phyloP scores from a whole-genome alignment of 92 coral and sea anemone genomes.

The Heliopora coerulea region DNA sequence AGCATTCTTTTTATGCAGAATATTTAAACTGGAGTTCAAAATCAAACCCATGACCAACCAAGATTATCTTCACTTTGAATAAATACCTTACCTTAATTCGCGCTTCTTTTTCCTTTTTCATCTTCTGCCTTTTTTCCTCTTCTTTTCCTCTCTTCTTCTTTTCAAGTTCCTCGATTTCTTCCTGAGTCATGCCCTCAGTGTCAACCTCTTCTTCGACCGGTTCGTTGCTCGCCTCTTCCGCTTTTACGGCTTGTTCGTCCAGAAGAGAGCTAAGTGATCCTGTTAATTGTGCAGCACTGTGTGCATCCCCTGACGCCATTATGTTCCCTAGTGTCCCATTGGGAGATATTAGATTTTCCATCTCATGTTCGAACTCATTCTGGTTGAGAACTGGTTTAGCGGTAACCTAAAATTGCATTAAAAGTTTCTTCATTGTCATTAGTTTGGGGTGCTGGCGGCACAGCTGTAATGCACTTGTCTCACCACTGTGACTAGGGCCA shows the following conservation, averaged over 20 bases:
- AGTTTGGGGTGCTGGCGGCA: too few relatives aligned
- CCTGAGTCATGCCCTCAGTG: conserved; percentile 17
- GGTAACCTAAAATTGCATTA: conserved; percentile 5
- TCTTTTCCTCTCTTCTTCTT: neutral
- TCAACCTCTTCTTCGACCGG: conserved; percentile 9
- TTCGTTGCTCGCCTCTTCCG: neutral
- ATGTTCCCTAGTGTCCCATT: conserved; percentile 59
- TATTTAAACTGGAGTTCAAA: too few relatives aligned
- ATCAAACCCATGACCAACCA: too few relatives aligned
- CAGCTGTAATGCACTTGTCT: too few relatives aligned
- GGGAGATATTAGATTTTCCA: conserved; percentile 36
- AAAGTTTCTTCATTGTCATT: too few relatives aligned
- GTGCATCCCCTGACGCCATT: conserved; percentile 61
- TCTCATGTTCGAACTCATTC: neutral
- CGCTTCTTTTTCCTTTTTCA: conserved; percentile 19
- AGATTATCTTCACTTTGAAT: too few relatives aligned
- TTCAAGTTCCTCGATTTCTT: neutral
- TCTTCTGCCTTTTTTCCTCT: neutral
- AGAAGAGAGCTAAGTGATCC: conserved; percentile 45
- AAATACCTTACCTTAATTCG: conserved; percentile 12
- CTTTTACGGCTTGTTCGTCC: conserved; percentile 15
- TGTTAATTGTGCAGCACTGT: conserved; percentile 58
- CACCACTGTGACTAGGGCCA: too few relatives aligned
- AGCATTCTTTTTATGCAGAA: too few relatives aligned
- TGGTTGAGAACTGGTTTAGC: conserved; percentile 10